Evolutionary conservation across 2,113 vertebrate species (phyloP), one percentile per base, ranked within the genome.

Genomic region (Tenrec ecaudatus): DNA sequence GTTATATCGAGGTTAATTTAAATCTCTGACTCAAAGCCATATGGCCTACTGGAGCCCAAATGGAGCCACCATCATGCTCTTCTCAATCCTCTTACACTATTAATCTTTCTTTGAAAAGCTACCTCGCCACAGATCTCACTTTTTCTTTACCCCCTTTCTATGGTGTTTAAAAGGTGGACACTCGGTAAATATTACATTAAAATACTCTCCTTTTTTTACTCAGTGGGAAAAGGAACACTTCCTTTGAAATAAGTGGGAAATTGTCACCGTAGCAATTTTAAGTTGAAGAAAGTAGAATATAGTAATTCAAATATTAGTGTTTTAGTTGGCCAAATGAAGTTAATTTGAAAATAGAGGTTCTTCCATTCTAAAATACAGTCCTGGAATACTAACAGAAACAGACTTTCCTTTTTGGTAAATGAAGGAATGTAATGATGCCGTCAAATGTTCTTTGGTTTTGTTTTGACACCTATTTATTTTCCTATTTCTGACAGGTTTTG

Each of bases 401-500:
- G 11, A 14, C 82, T 14, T 89, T 92, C 38, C 25, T 86, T 92
- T 97, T 36, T 93, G 79, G 20, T 91, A 91, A 95, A 73, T 40
- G 62, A 82, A 85, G 7, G 17, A 60, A 87, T 4, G 27, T 93
- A 77, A 89, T 91, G 23, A 16, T 94, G 66, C 11, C 83, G 23
- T 23, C 88, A 86, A 93, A 88, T 27, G 6, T 76, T 38, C 78
- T 36, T 80, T 86, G 66, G 66, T 77, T 90, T 78, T 91, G 17
- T 95, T 95, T 83, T 95, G 40, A 82, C 11, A 82, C 27, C 20
- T 93, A 2, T 43, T 53, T 62, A 36, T 82, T 81, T 78, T 82
- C 94, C 80, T 89, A 25, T 22, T 92, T 92, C 60, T 95, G 71
- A 93, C 92, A 95, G 73, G 25, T 93, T 86, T 91, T 57, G 23